Evolutionary conservation across 1,140 invertebrate genomes (phyloP).

Genomic region (Eulimnadia texana): DNA sequence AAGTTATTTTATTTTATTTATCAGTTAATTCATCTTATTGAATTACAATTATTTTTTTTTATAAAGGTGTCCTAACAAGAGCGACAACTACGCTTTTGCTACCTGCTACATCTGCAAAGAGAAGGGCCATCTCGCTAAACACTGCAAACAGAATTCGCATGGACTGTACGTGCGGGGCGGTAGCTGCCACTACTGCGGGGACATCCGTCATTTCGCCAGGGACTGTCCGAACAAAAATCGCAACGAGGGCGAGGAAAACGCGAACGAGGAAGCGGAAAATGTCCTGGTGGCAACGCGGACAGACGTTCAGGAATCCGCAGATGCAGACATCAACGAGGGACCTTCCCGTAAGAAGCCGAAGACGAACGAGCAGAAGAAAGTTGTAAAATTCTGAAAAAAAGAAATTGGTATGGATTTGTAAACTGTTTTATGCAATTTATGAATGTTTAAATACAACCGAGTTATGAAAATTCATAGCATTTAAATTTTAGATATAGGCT

Average conservation of each 20-base stretch:
- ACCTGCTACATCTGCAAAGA: background rate
- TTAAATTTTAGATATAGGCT: no score
- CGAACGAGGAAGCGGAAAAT: background rate
- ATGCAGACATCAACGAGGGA: background rate
- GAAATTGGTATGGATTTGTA: no score
- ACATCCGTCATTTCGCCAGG: background rate
- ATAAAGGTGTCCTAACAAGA: background rate
- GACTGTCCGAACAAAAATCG: background rate
- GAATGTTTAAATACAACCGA: no score
- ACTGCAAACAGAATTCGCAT: background rate
- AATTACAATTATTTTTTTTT: background rate
- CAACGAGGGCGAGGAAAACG: background rate
- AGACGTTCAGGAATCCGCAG: background rate
- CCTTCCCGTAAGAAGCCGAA: background rate
- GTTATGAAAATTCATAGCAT: no score
- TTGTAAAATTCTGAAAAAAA: background rate
- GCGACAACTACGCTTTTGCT: background rate
- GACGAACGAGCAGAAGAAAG: background rate
- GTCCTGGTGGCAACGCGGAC: background rate
- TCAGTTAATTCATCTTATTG: background rate
- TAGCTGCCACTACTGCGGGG: background rate
- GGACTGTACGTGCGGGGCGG: background rate
- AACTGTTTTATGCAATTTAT: no score
- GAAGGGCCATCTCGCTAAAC: background rate
- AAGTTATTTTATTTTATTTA: slow-evolving; percentile 23